Evolutionary conservation across 2,113 vertebrate species (phyloP).

Genomic region (Hippocampus comes): DNA sequence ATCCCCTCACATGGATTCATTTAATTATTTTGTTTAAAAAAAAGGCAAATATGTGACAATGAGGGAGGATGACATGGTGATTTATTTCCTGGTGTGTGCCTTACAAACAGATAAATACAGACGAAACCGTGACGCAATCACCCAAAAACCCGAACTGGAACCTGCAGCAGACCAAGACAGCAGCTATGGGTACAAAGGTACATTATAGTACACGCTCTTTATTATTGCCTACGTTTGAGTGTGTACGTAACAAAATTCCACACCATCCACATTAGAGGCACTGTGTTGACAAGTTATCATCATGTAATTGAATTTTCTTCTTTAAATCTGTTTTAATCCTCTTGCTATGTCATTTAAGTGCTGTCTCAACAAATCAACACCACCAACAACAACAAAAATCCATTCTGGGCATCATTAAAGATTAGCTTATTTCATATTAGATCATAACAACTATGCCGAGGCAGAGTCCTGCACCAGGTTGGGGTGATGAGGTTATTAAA

Average conservation of each 20-base stretch:
- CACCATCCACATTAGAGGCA: background rate
- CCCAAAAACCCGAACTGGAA: constrained; percentile 39
- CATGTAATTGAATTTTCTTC: too few relatives aligned
- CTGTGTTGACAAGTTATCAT: too few relatives aligned
- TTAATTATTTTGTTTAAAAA: background rate
- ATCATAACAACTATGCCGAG: background rate
- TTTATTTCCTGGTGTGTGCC: background rate
- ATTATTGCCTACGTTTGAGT: background rate
- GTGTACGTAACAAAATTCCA: background rate
- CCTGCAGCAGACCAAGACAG: constrained; percentile 47
- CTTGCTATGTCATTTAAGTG: too few relatives aligned
- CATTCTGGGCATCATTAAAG: background rate
- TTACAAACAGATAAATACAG: constrained; percentile 31
- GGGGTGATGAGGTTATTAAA: constrained; percentile 36
- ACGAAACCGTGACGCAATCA: constrained; percentile 37
- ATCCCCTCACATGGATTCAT: too few relatives aligned
- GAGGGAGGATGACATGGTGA: background rate
- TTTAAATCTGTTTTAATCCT: too few relatives aligned
- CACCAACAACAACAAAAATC: too few relatives aligned
- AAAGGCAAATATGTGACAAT: background rate
- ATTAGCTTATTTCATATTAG: background rate
- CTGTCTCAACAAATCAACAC: too few relatives aligned
- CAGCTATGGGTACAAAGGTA: constrained; percentile 70
- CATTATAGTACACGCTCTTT: background rate
- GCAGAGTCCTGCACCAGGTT: constrained; percentile 21